Percentiles rank a stretch among this genome's conserved stretches.
phyloP scores from a whole-genome alignment of 2,888 invertebrate species.

The Thumatha senex region DNA sequence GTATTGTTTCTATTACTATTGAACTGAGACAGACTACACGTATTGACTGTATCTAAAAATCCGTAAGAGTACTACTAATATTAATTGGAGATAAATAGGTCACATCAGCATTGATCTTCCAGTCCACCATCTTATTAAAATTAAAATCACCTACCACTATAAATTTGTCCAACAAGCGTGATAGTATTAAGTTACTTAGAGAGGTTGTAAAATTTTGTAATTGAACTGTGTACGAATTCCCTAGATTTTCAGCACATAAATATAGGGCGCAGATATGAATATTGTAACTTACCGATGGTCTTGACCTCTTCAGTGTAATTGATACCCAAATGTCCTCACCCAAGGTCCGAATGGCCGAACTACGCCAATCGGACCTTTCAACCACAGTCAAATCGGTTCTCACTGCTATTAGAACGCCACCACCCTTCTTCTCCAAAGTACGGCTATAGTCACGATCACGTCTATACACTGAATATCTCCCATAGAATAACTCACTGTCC shows the following conservation, averaged over 20 bases:
- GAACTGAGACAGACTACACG: neutral
- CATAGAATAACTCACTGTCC: neutral
- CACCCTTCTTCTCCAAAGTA: neutral
- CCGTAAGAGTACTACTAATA: neutral
- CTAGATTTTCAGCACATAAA: neutral
- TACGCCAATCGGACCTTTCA: neutral
- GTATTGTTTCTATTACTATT: neutral
- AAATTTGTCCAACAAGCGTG: neutral
- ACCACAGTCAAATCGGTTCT: neutral
- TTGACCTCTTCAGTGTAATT: neutral
- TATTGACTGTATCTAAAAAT: neutral
- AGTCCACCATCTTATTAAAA: neutral
- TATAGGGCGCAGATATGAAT: neutral
- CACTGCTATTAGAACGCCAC: neutral
- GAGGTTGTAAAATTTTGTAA: neutral
- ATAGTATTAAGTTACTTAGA: neutral
- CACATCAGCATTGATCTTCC: neutral
- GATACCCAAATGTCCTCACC: neutral
- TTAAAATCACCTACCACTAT: neutral
- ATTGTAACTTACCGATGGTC: neutral
- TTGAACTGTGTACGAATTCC: neutral
- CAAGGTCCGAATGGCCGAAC: no score
- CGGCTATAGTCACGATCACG: neutral
- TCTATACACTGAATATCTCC: neutral
- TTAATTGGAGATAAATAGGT: neutral